These are phyloP conservation scores for Ptychoptera albimana DNA, from an alignment of 2,888 invertebrate genomes.

Conservation along the genomic window DNA sequence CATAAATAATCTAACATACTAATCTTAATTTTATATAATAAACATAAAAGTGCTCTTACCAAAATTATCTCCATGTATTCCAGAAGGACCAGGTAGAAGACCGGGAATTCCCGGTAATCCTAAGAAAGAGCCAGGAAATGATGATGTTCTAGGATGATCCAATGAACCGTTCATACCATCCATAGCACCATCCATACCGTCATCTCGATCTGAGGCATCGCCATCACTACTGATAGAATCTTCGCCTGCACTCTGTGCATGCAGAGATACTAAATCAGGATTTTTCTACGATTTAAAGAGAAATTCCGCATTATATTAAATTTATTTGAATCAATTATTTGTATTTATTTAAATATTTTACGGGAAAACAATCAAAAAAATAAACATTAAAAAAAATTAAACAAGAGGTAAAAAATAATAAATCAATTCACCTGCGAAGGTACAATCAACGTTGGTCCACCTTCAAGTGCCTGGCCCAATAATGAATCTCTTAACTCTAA, in stretches of 20 bases:
- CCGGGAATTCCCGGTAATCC: constrained; percentile 66
- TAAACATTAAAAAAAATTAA: no score
- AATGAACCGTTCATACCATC: constrained; percentile 46
- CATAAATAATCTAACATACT: neutral
- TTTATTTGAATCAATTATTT: constrained; percentile 1
- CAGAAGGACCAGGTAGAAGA: constrained; percentile 73
- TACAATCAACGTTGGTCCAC: constrained; percentile 38
- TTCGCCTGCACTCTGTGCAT: constrained; percentile 60
- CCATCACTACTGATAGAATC: constrained; percentile 75
- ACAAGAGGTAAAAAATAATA: no score
- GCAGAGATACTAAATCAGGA: constrained; percentile 37
- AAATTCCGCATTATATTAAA: constrained; percentile 6
- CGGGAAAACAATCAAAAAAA: no score
- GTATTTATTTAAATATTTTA: neutral
- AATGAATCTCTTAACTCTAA: constrained; percentile 55
- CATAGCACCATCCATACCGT: constrained; percentile 43
- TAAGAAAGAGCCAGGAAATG: constrained; percentile 64
- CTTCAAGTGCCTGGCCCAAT: constrained; percentile 62
- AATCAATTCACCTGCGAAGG: constrained; percentile 3
- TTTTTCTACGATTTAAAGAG: constrained; percentile 31
- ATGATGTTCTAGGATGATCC: constrained; percentile 50
- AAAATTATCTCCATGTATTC: constrained; percentile 67
- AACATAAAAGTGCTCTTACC: constrained; percentile 39
- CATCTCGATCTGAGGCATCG: constrained; percentile 50
- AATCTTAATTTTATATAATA: neutral